Evolutionary conservation across 2,797 vertebrate species (phyloP).

Genomic region (Vultur gryphus): DNA sequence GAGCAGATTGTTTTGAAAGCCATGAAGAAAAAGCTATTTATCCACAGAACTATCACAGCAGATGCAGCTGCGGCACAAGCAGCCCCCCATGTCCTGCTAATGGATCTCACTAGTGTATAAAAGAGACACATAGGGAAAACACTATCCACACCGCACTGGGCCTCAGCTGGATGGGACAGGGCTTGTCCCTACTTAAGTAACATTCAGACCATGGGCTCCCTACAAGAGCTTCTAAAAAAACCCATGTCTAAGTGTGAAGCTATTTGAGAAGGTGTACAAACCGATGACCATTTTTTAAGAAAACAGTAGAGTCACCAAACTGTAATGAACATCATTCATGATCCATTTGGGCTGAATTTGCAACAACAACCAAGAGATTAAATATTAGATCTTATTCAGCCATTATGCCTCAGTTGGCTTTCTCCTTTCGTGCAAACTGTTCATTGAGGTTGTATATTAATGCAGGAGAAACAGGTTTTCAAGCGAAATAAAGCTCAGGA

Average conservation of each 20-base stretch:
- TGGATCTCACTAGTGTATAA: neutral
- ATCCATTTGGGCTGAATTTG: neutral
- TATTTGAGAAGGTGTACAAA: neutral
- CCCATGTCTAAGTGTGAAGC: neutral
- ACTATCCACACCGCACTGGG: neutral
- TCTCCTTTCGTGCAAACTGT: neutral
- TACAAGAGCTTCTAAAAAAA: neutral
- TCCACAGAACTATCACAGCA: neutral
- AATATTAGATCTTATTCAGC: neutral
- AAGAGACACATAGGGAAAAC: neutral
- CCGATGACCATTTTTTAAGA: neutral
- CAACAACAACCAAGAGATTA: neutral
- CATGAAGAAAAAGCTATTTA: neutral
- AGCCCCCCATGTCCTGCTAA: neutral
- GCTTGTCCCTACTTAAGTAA: neutral
- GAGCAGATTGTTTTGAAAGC: neutral
- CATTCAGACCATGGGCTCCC: neutral
- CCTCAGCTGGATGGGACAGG: neutral
- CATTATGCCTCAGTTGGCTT: neutral
- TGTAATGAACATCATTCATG: neutral
- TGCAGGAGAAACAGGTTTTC: neutral
- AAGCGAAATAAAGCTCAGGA: neutral
- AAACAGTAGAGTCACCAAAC: neutral
- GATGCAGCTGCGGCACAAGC: neutral
- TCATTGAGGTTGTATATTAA: neutral